phyloP scores from a whole-genome alignment of 2,797 vertebrate species.

The Parauchenoglanis ngamensis region DNA sequence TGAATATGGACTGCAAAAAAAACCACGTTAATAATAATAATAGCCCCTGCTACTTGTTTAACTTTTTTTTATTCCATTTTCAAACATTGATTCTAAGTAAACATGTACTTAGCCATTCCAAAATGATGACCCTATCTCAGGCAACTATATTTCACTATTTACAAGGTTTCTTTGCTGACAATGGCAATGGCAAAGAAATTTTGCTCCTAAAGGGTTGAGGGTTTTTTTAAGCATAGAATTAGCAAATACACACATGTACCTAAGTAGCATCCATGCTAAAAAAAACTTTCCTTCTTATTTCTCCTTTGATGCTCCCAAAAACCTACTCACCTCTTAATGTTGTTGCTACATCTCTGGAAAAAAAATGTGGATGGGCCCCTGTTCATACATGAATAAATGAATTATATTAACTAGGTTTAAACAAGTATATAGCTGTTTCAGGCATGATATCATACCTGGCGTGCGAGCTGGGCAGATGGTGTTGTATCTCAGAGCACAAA shows the following conservation, averaged over 20 bases:
- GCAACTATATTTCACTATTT: not conserved
- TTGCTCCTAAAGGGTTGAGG: not conserved
- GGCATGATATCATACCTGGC: constrained; percentile 17
- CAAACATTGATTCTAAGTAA: not conserved
- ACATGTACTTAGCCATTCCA: not conserved
- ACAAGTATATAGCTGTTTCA: constrained; percentile 19
- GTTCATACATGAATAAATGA: constrained; percentile 5
- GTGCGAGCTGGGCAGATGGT: constrained; percentile 8
- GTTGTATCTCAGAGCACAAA: not conserved
- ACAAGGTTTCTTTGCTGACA: not conserved
- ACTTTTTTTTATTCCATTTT: not conserved
- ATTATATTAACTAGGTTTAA: constrained; percentile 16
- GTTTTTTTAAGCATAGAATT: not conserved
- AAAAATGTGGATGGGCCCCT: not conserved
- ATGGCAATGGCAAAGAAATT: not conserved
- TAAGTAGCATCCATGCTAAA: not conserved
- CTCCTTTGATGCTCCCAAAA: not conserved
- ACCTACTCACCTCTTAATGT: not conserved
- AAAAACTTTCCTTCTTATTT: not conserved
- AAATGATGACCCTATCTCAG: not conserved
- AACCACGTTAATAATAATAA: not conserved
- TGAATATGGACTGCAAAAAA: not conserved
- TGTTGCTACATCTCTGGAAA: not conserved
- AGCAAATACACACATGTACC: not conserved
- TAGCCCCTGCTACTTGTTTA: not conserved